phyloP scores from a whole-genome alignment of 2,888 invertebrate species.

The Netelia fuscicornis region DNA sequence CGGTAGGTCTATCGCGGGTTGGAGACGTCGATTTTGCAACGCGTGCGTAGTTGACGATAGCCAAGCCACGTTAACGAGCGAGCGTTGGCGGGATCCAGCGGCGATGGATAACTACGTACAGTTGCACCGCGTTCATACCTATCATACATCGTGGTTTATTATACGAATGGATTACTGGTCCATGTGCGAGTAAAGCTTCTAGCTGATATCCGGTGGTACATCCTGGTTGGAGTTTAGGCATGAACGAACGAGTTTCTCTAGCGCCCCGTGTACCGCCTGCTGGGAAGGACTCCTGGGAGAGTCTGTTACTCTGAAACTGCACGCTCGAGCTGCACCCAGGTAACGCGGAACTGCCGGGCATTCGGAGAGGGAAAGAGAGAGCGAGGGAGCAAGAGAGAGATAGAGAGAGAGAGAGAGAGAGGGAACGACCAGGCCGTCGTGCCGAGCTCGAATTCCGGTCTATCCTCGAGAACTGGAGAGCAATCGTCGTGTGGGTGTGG shows the following conservation, averaged over 20 bases:
- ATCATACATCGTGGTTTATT: constrained; percentile 20
- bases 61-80: constrained; percentile 35
- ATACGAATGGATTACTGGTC: constrained; percentile 50
- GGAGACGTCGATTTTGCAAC: constrained; percentile 68
- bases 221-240: constrained; percentile 38
- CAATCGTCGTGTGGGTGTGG: constrained; percentile 49
- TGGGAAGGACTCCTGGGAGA: constrained; percentile 45
- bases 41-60: constrained; percentile 66
- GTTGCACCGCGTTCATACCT: constrained; percentile 6
- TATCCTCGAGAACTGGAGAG: constrained; percentile 31
- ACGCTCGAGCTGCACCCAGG: constrained; percentile 48
- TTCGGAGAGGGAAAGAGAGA: constrained; percentile 19
- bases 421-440: constrained; percentile 36
- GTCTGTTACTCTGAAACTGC: constrained; percentile 39
- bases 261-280: constrained; percentile 53
- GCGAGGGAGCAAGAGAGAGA: constrained; percentile 18
- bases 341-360: constrained; percentile 53
- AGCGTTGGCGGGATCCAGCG: constrained; percentile 32
- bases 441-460: constrained; percentile 35
- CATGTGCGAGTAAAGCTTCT: constrained; percentile 22
- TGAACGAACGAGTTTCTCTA: constrained; percentile 52
- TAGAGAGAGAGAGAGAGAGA: constrained; percentile 16
- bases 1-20: constrained; percentile 38
- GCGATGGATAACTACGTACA: neutral
- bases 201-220: constrained; percentile 30